These are phyloP conservation scores for Apis cerana DNA, from an alignment of 1,140 invertebrate species.

Conservation along the genomic window DNA sequence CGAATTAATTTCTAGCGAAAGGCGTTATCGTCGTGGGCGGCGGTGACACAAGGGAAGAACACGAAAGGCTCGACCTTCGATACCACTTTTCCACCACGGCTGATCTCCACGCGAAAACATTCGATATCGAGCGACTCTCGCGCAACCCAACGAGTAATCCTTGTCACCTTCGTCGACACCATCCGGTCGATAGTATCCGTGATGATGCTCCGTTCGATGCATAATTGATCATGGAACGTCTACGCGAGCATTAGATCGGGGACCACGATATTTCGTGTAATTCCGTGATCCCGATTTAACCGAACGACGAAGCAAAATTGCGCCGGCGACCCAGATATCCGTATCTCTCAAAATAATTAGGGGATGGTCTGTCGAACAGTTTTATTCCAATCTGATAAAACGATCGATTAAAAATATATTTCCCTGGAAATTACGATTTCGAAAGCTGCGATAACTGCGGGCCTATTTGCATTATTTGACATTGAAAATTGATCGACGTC, in stretches of 20 bases:
- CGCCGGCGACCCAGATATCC: conserved; percentile 18
- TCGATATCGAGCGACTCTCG: not conserved
- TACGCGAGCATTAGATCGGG: not conserved
- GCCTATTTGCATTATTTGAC: not conserved
- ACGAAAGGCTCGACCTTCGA: not conserved
- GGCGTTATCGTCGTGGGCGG: not conserved
- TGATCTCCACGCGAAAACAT: not conserved
- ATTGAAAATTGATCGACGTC: not conserved
- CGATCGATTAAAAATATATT: not conserved
- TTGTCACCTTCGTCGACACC: conserved; percentile 14
- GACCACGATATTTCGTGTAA: conserved; percentile 1
- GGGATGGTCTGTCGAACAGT: not conserved
- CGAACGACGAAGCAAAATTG: not conserved
- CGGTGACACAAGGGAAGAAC: not conserved
- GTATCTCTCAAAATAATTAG: conserved; percentile 7
- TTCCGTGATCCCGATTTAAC: not conserved
- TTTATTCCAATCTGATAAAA: not conserved
- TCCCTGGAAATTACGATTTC: too few species aligned
- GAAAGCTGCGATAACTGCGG: not conserved
- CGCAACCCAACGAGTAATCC: not conserved
- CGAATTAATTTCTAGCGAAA: not conserved
- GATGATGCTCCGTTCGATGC: not conserved
- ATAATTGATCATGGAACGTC: conserved; percentile 18
- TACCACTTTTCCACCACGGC: not conserved
- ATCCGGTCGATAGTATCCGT: conserved; percentile 23